Percentiles rank a stretch among this genome's conserved stretches.
Conservation (phyloP, 2,797 vertebrate species). For the Linurgus olivaceus region DNA sequence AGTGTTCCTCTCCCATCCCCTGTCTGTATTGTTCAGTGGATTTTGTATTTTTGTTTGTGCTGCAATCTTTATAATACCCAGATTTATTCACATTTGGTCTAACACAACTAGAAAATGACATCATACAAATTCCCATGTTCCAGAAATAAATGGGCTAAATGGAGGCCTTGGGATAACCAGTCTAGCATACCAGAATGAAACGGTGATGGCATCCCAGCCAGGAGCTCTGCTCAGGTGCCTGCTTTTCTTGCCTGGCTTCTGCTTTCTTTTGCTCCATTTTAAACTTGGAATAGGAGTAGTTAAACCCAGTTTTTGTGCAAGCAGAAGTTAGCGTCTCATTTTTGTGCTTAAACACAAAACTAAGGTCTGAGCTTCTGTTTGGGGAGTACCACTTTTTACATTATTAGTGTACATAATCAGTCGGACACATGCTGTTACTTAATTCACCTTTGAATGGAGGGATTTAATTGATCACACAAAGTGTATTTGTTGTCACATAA, state of each 20-base stretch:
- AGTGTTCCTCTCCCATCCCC: background rate
- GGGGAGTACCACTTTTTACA: background rate
- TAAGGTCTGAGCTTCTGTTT: background rate
- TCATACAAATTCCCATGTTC: background rate
- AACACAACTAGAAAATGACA: background rate
- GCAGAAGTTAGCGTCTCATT: background rate
- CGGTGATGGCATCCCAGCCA: accelerated
- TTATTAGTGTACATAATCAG: background rate
- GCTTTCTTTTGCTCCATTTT: background rate
- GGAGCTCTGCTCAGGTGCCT: background rate
- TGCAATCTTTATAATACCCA: background rate
- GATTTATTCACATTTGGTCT: background rate
- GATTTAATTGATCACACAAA: background rate
- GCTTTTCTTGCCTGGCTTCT: background rate
- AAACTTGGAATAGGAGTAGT: background rate
- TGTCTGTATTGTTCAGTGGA: background rate
- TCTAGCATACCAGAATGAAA: background rate
- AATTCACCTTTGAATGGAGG: background rate
- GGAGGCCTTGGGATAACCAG: accelerated
- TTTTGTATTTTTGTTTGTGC: background rate
- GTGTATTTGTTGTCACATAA: background rate
- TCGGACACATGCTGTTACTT: background rate
- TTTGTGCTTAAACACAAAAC: background rate
- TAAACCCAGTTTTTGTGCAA: background rate
- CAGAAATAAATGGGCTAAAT: background rate